Evolutionary conservation across 2,888 invertebrate species (phyloP), one percentile per base, ranked within the genome.

Genomic region (Craniophora ligustri): DNA sequence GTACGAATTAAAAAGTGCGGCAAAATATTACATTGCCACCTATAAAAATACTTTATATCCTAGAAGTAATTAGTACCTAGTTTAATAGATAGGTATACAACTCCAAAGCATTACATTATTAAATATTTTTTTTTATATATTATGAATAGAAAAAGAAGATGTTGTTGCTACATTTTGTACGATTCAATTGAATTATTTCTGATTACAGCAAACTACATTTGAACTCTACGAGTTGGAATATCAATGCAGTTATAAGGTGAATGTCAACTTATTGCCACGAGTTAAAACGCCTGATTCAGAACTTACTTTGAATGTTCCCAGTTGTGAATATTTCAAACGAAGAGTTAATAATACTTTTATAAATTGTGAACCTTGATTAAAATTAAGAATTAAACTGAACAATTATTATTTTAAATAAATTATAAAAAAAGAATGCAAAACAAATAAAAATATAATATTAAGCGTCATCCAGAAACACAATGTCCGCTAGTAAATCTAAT

Each of bases 211-310:
- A 74, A 86, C 92, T 1, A 85, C 89, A 18, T 95, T 94, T 66
- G 94, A 95, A 72, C 85, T 95, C 21, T 94, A 94, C 72, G 94
- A 95, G 72, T 79, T 95, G 44, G 92, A 94, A 47, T 95, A 94
- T 73, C 87, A 91, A 53, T 95, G 95, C 85, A 91, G 88, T 64
- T 95, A 95, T 75, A 83, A 86, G 69, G 93, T 95, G 5, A 92
- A 92, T 59, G 93, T 95, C 0, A 93, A 93, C 67, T 92, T 75
- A 44, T 77, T 86, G n/a, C 72, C 80, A 47, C 88, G 85, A 67
- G 58, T 81, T 0, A 86, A 85, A 75, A 61, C 62, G 11, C 80
- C 86, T 10, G 94, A 94, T 65, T 93, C 95, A 1, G 93, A 93
- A 62, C 78, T 94, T 15, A 83, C 85, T 18, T 88, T 95, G 54